Base-by-base conservation (phyloP, 2,797 vertebrate species). In the Astyanax mexicanus region DNA sequence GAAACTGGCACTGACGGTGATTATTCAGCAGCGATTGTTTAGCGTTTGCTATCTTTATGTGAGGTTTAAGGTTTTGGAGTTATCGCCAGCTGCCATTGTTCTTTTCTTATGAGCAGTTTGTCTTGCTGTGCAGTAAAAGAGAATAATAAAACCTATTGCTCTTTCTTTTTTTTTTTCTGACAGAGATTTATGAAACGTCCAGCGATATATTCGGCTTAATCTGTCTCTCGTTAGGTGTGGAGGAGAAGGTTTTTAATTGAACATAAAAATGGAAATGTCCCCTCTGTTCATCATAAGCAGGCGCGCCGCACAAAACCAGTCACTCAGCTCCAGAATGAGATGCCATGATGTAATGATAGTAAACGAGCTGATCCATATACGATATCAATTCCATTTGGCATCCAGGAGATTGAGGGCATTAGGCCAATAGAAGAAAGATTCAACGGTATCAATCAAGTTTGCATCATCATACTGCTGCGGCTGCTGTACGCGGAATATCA, bases 361-460 rank as follows among this genome's bases (percentile, higher is more conserved):
- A 45, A 70, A 67, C 19, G 40, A 44, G 11, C 37, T 47, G 40
- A 73, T 73, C 45, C 15, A 44, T 25, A 75, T 29, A 74, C 25
- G 19, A 44, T 79, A 81, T 81, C 60, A 60, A 51, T 80, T 80
- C 72, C 25, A 32, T 15, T 44, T 75, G 72, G 67, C 58, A 61
- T 58, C 21, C 32, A 66, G 74, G 45, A 74, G 78, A 74, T 69
- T 74, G 37, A 78, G 57, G 75, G 40, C 71, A 79, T 47, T 38
- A 65, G 67, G 72, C 32, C 65, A 79, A 23, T 19, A 23, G 32
- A 51, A 65, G 44, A 29, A 65, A 51, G 58, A 38, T 78, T 72
- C 45, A 75, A 32, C 60, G 40, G 47, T 64, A 82, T 77, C 74
- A 62, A 65, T 67, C 44, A 69, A 32, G 47, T n/a, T 51, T 65